phyloP scores from a whole-genome alignment of 2,888 invertebrate species.

The Heliconius cydno region DNA sequence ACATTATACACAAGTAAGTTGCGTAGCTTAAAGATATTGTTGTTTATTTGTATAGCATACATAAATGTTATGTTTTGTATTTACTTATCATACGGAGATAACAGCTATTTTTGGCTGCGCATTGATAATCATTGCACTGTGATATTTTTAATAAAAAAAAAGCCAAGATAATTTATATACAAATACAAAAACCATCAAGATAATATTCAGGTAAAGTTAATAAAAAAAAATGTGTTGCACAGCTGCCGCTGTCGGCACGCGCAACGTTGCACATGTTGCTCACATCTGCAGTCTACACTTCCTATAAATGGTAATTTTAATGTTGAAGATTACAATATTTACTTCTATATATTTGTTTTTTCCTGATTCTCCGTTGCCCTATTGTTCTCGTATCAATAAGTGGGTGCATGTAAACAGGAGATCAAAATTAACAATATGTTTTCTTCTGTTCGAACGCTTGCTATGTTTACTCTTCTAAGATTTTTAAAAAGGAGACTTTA shows the following conservation, averaged over 20 bases:
- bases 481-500: not conserved
- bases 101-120: slow-evolving; percentile 13
- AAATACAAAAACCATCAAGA: slow-evolving; percentile 15
- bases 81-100: slow-evolving; percentile 4
- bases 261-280: slow-evolving; percentile 44
- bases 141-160: not conserved
- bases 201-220: slow-evolving; percentile 16
- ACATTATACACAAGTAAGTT: not conserved
- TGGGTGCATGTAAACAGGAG: not conserved
- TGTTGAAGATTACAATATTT: slow-evolving; percentile 1
- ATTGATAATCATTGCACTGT: not conserved
- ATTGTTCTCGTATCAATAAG: not conserved
- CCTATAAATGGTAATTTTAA: slow-evolving; percentile 8
- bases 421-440: not conserved
- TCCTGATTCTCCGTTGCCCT: not conserved
- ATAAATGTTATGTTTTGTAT: slow-evolving; percentile 8
- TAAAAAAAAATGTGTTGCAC: slow-evolving; percentile 44
- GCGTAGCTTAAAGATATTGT: too few relatives aligned
- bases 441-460: not conserved
- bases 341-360: not conserved
- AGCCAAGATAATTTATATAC: slow-evolving; percentile 1
- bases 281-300: slow-evolving; percentile 39
- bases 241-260: slow-evolving; percentile 59
- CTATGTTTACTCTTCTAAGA: not conserved
- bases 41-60: slow-evolving; percentile 2